These are phyloP conservation scores for Drosophila chauvacae DNA, from an alignment of 1,140 invertebrate genomes.

Conservation along the genomic window DNA sequence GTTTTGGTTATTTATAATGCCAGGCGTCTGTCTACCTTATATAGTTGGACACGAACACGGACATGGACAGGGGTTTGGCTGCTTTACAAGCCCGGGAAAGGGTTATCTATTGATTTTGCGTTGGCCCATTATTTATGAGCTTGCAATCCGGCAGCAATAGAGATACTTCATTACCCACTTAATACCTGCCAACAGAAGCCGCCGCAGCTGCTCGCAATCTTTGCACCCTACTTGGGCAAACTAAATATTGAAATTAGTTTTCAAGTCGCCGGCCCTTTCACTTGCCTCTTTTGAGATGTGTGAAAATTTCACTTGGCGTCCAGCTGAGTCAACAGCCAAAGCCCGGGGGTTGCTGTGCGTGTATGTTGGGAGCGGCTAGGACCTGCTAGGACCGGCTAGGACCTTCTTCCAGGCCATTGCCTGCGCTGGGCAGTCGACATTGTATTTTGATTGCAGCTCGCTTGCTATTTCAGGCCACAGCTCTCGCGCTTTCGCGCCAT, in stretches of 20 bases:
- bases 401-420: neutral
- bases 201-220: conserved; percentile 31
- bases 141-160: conserved; percentile 15
- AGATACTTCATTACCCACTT: conserved; percentile 48
- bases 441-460: conserved; percentile 52
- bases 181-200: conserved; percentile 17
- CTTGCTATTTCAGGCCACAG: conserved; percentile 45
- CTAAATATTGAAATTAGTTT: conserved; percentile 59
- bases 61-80: conserved; percentile 2
- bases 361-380: neutral
- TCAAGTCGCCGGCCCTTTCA: neutral
- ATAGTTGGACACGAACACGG: conserved; percentile 16
- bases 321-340: conserved; percentile 52
- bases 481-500: neutral
- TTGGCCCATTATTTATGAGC: conserved; percentile 28
- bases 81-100: neutral
- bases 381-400: neutral
- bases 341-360: neutral
- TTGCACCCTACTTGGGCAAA: conserved; percentile 19
- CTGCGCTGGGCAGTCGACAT: conserved; percentile 25
- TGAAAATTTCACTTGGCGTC: conserved; percentile 50
- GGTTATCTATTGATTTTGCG: conserved; percentile 47
- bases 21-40: conserved; percentile 13
- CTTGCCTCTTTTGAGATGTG: conserved; percentile 24
- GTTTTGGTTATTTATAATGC: conserved; percentile 44